These are phyloP conservation scores for Drosophila ezoana DNA, from an alignment of 2,888 invertebrate species.

Conservation along the genomic window DNA sequence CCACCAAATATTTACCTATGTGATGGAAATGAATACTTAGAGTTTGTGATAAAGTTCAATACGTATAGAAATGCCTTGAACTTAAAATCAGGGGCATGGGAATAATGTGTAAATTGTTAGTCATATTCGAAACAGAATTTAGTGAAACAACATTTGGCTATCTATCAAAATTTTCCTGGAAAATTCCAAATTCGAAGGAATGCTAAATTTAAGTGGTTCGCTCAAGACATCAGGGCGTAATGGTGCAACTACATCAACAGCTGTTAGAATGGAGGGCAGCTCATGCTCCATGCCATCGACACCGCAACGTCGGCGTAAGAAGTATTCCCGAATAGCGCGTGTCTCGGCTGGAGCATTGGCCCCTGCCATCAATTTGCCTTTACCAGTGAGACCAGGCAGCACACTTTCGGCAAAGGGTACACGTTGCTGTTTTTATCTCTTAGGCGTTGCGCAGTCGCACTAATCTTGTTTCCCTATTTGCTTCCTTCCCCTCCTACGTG, in stretches of 20 bases:
- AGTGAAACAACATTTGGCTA: constrained; percentile 21
- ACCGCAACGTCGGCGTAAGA: constrained; percentile 12
- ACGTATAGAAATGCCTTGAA: constrained; percentile 11
- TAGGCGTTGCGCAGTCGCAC: constrained; percentile 33
- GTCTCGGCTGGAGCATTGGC: constrained; percentile 30
- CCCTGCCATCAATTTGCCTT: constrained; percentile 8
- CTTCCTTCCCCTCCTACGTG: constrained; percentile 25
- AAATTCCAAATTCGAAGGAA: constrained; percentile 35
- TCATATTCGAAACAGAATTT: neutral
- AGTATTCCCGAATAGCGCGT: constrained; percentile 2
- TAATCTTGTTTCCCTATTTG: constrained; percentile 40
- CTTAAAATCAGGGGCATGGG: neutral
- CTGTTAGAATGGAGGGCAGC: neutral
- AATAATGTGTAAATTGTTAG: neutral
- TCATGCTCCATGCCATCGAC: neutral
- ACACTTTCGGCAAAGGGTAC: constrained; percentile 23
- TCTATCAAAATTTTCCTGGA: constrained; percentile 37
- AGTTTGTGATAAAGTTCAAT: no score
- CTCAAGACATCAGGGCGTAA: constrained; percentile 8
- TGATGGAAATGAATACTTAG: no score
- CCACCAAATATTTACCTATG: no score
- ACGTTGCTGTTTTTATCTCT: constrained; percentile 8
- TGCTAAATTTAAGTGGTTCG: constrained; percentile 28
- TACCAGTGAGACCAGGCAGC: constrained; percentile 3
- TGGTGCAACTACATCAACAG: neutral